Evolutionary conservation across 2,888 invertebrate species (phyloP).

Genomic region (Leistus spinibarbis): DNA sequence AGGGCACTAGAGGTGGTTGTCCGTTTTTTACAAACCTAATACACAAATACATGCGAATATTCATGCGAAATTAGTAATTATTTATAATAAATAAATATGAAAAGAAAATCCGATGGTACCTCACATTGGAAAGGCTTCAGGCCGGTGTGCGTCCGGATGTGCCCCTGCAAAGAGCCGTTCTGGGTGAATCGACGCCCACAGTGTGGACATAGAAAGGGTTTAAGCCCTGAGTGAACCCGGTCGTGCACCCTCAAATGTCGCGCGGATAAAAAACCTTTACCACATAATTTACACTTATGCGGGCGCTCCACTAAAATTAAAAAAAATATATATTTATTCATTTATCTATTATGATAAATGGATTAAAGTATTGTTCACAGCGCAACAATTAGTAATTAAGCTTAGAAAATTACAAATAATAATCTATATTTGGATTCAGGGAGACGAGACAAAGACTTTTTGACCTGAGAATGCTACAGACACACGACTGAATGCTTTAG

Average conservation of each 20-base stretch:
- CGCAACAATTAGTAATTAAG: not conserved
- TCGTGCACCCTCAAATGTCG: conserved; percentile 47
- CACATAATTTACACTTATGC: conserved; percentile 46
- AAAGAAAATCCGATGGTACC: conserved; percentile 12
- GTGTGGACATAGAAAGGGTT: conserved; percentile 43
- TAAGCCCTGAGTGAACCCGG: conserved; percentile 44
- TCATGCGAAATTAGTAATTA: not conserved
- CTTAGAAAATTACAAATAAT: too few species aligned
- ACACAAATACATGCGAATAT: not conserved
- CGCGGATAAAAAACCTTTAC: conserved; percentile 46
- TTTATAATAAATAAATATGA: not conserved
- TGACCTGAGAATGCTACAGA: too few species aligned
- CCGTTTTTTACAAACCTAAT: conserved; percentile 36
- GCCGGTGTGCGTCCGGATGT: conserved; percentile 42
- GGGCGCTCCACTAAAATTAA: conserved; percentile 44
- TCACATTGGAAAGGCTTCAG: conserved; percentile 35
- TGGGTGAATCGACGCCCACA: conserved; percentile 45
- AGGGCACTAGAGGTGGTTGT: conserved; percentile 30
- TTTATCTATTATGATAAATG: not conserved
- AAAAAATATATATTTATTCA: not conserved
- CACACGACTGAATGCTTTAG: too few species aligned
- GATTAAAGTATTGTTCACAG: too few species aligned
- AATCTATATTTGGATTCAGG: too few species aligned
- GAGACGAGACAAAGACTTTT: too few species aligned
- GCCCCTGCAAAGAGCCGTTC: conserved; percentile 41